Conservation (phyloP, 2,113 vertebrate species). For the Macquaria ambigua region DNA sequence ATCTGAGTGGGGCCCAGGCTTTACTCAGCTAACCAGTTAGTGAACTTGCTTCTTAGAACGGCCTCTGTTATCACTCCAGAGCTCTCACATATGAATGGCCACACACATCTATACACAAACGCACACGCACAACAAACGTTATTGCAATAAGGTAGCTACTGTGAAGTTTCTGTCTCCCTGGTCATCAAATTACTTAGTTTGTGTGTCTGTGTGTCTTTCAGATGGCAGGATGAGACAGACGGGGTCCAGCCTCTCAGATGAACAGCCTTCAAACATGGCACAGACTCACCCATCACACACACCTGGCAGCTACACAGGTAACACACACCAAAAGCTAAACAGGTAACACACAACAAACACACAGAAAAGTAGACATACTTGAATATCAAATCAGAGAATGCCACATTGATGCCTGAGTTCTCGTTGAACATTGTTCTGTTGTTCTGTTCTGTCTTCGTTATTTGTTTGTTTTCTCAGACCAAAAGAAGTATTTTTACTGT, state of each 20-base stretch:
- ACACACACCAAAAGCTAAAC: slow-evolving; percentile 41
- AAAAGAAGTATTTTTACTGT: not conserved
- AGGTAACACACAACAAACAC: slow-evolving; percentile 48
- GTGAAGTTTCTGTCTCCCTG: not conserved
- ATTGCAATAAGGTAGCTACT: not conserved
- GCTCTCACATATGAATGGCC: not conserved
- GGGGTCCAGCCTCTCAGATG: slow-evolving; percentile 72
- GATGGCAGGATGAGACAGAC: slow-evolving; percentile 85
- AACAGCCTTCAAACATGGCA: slow-evolving; percentile 57
- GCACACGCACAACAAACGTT: not conserved
- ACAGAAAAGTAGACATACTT: not conserved
- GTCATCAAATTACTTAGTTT: not conserved
- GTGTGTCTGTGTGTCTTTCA: slow-evolving; percentile 60
- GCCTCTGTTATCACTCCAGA: not conserved
- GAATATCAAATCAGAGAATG: not conserved
- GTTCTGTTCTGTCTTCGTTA: no score
- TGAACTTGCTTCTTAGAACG: not conserved
- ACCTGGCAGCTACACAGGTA: slow-evolving; percentile 67
- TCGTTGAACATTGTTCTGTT: not conserved
- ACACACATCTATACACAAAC: no score
- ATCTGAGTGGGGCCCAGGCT: not conserved
- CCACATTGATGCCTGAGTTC: not conserved
- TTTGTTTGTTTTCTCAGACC: not conserved
- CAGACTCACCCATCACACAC: slow-evolving; percentile 52
- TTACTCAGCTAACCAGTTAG: not conserved